These are phyloP conservation scores for Tringa solitaria DNA, from an alignment of 2,113 vertebrate genomes.

Conservation along the genomic window DNA sequence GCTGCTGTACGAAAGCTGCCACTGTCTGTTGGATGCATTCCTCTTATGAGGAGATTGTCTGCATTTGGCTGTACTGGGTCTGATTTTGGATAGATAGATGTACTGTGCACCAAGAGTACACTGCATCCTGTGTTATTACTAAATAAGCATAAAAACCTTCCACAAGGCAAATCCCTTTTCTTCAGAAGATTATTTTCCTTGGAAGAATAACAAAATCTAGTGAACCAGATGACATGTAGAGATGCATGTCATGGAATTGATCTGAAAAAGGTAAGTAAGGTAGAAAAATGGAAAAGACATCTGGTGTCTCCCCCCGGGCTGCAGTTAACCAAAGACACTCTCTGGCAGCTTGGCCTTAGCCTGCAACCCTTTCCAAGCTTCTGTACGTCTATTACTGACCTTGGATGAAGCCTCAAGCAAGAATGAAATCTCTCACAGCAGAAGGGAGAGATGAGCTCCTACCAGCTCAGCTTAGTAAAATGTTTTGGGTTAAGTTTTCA, in stretches of 20 bases:
- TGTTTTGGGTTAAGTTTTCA: not conserved
- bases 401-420: not conserved
- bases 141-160: not conserved
- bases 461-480: not conserved
- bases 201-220: not conserved
- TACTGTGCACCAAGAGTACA: not conserved
- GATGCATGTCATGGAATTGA: not conserved
- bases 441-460: not conserved
- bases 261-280: not conserved
- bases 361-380: not conserved
- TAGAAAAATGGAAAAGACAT: not conserved
- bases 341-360: not conserved
- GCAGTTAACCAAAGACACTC: not conserved
- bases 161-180: fast-evolving
- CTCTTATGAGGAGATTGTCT: not conserved
- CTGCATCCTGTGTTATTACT: not conserved
- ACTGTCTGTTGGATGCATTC: not conserved
- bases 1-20: not conserved
- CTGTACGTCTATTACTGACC: not conserved
- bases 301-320: not conserved
- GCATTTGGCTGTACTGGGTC: not conserved
- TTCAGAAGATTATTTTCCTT: not conserved
- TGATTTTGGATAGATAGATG: not conserved
- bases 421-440: not conserved
- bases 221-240: not conserved